Evolutionary conservation across 1,140 invertebrate species (phyloP), one percentile per base, ranked within the genome.

Genomic region (Drosophila trapezifrons): DNA sequence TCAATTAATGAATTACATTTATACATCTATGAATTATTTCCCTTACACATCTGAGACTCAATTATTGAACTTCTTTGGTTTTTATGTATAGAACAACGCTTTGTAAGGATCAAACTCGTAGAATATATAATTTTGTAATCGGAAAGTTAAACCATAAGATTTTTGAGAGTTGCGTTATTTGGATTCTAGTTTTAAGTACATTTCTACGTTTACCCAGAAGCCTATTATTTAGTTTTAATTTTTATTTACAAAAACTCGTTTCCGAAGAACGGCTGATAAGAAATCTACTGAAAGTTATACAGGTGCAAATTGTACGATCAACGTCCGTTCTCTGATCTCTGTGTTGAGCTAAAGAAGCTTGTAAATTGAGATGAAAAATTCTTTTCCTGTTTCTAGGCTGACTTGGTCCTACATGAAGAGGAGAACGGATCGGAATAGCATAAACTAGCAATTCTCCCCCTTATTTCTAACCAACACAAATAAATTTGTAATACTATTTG

Each of bases 141-240:
- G 7, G 1, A 32, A 52, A 10, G 49, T 35, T 51, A 20, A 29
- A 7, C 12, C 3, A 2, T 51, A 35, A 20, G 17, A 35, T 52
- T 8, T 52, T 52, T 32, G 27, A 51, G 17, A 51, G n/a, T 13
- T 35, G 9, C 12, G 49, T 35, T 52, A 20, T 20, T 35, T 52
- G 13, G 18, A 35, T 32, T 52, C 20, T 52, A 35, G 2, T 37
- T 52, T 35, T 13, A 32, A 8, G 10, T 13, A 2, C 29, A 29
- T 18, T 13, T 18, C 8, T 2, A 35, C 29, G 32, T 37, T 52
- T 37, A 22, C 18, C 49, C 29, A 52, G n/a, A 18, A 45, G 8
- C 12, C 4, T 51, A 51, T 51, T 64, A 35, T 42, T 65, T 43
- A 67, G 45, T 37, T 51, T 25, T 32, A 40, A 7, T 32, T 40